Base-by-base conservation (phyloP, 2,797 vertebrate genomes). In the Rhynchotus rufescens region DNA sequence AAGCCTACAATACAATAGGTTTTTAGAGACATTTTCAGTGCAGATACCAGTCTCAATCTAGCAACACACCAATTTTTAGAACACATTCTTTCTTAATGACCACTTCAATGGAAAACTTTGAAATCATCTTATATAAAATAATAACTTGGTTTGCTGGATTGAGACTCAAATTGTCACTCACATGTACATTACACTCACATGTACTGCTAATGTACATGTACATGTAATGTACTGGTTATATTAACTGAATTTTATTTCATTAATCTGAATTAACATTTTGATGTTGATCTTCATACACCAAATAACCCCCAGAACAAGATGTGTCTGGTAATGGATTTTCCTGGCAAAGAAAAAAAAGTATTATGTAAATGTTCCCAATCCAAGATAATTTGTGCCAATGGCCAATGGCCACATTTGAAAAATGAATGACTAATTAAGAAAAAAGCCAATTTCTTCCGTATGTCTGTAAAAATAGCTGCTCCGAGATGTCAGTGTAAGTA, bases 381-480 rank as follows among this genome's bases (percentile, higher is more conserved):
- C 82, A 81, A 71, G 69, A 76, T 88, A 96, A 96, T 94, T 95
- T 82, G 82, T n/a, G 17, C 34, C 96, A 95, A 96, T 89, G 92
- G 59, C 30, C 60, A 74, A 82, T 79, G 94, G 94, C 77, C 45
- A 45, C 87, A 95, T 88, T 94, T 96, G 89, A 97, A 96, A 97
- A 95, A 95, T 69, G 83, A 92, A 89, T 83, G 57, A 68, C 93
- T 85, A 86, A 85, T 89, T 96, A 91, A 38, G 42, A 84, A 96
- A 95, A 97, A 95, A 96, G 56, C 42, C 92, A 86, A 91, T 89
- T 97, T 96, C 77, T 96, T 95, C 92, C 84, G 82, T 88, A 92
- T 84, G 80, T 89, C 88, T 90, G 69, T 96, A 96, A 96, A 96
- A 84, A 86, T 73, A 94, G 91, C 76, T 94, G 72, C 49, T 94